Evolutionary conservation across 2,797 vertebrate genomes (phyloP).

Genomic region (Leptodactylus fallax): DNA sequence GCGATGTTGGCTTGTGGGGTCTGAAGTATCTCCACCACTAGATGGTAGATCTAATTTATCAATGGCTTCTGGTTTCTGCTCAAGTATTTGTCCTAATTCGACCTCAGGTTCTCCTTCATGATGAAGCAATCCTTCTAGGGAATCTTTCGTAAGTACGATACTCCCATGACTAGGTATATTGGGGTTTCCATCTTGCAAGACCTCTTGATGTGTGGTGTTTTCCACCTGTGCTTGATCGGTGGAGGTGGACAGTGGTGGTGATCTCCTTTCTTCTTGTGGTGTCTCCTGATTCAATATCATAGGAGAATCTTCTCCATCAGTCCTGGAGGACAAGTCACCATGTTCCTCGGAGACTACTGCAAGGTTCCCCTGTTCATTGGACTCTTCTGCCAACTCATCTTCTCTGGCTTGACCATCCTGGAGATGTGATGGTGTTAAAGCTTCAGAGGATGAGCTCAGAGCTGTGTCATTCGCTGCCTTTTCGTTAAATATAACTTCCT

Average conservation of each 20-base stretch:
- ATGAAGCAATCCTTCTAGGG: background rate
- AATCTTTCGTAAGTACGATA: background rate
- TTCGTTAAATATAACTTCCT: constrained; percentile 29
- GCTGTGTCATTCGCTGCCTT: background rate
- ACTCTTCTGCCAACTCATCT: background rate
- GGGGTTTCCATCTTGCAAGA: background rate
- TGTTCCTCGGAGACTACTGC: background rate
- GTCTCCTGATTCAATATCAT: background rate
- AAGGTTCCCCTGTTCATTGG: background rate
- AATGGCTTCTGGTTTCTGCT: background rate
- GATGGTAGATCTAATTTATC: background rate
- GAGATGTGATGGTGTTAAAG: background rate
- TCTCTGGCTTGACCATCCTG: background rate
- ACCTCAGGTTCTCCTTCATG: background rate
- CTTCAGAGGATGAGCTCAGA: background rate
- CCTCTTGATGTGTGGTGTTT: background rate
- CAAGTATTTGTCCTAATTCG: background rate
- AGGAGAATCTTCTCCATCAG: background rate
- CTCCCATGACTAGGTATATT: background rate
- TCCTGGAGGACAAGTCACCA: background rate
- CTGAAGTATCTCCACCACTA: background rate
- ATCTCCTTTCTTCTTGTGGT: background rate
- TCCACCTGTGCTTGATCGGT: background rate
- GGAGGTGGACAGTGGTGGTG: background rate
- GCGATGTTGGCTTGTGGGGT: background rate